These are phyloP conservation scores for Ginglymostoma cirratum DNA, from an alignment of 2,113 vertebrate species.

Conservation along the genomic window DNA sequence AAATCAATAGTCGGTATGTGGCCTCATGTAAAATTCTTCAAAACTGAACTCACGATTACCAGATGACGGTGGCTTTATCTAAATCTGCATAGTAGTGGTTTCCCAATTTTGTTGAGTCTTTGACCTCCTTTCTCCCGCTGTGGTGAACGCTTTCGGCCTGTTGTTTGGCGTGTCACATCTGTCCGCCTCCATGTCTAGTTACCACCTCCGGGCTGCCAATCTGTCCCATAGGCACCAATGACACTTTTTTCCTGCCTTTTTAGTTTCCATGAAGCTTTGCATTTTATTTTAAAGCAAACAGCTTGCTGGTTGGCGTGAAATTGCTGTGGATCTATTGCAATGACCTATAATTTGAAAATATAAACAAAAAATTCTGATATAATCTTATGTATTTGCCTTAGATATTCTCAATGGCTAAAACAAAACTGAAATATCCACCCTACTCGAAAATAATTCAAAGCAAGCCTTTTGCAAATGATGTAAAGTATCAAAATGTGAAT, in stretches of 20 bases:
- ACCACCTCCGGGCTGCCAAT: slow-evolving; percentile 30
- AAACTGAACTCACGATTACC: slow-evolving; percentile 22
- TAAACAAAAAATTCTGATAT: not conserved
- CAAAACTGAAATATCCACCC: not conserved
- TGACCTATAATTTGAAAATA: not conserved
- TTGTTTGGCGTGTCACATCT: slow-evolving; percentile 34
- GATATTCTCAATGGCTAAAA: not conserved
- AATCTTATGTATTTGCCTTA: not conserved
- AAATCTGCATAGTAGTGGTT: not conserved
- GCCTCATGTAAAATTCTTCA: not conserved
- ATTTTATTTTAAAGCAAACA: slow-evolving; percentile 34
- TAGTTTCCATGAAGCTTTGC: not conserved
- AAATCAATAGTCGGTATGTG: not conserved
- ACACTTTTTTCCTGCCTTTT: not conserved
- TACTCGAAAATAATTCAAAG: not conserved
- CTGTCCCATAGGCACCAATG: not conserved
- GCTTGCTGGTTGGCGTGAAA: not conserved
- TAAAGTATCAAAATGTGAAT: not conserved
- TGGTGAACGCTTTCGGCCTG: slow-evolving; percentile 34
- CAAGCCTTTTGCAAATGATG: not conserved
- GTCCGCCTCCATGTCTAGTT: slow-evolving; percentile 26
- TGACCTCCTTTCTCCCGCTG: slow-evolving; percentile 36
- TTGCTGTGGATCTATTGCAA: not conserved
- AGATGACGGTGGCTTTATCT: slow-evolving; percentile 34
- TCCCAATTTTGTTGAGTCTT: not conserved